These are phyloP conservation scores for Ranitomeya variabilis DNA, from an alignment of 2,113 vertebrate species.

Conservation along the genomic window DNA sequence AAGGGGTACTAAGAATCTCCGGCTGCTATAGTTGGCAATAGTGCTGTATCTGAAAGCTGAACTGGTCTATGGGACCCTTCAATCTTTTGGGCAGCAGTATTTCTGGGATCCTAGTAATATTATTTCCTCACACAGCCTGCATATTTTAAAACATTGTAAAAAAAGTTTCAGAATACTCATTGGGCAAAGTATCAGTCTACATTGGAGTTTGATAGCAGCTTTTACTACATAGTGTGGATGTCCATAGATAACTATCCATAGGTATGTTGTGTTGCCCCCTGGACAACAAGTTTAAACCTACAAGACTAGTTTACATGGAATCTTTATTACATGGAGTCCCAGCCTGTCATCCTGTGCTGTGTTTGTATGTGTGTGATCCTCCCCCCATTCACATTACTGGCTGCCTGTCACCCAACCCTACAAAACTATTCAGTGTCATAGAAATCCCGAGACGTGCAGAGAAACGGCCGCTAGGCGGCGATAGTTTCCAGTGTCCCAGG, in stretches of 20 bases:
- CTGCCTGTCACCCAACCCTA: neutral
- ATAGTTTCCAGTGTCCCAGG: neutral
- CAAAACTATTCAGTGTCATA: neutral
- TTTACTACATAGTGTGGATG: neutral
- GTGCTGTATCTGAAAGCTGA: too few species aligned
- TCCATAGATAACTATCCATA: neutral
- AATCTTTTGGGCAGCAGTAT: too few species aligned
- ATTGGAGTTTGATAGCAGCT: neutral
- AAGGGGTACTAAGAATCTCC: too few species aligned
- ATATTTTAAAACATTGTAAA: neutral
- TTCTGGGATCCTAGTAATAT: too few species aligned
- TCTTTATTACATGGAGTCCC: too few species aligned
- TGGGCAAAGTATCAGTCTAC: neutral
- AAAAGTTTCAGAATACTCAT: neutral
- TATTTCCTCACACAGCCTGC: too few species aligned
- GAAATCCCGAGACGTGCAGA: neutral
- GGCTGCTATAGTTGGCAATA: too few species aligned
- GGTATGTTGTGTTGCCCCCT: neutral
- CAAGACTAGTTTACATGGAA: neutral
- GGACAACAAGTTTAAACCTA: neutral
- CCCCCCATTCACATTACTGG: neutral
- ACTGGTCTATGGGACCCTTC: too few species aligned
- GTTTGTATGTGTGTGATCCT: neutral
- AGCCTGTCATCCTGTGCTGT: neutral
- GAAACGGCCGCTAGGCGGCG: conserved; percentile 4